Conservation (phyloP, 2,888 invertebrate genomes). For the Xiphydria camelus region DNA sequence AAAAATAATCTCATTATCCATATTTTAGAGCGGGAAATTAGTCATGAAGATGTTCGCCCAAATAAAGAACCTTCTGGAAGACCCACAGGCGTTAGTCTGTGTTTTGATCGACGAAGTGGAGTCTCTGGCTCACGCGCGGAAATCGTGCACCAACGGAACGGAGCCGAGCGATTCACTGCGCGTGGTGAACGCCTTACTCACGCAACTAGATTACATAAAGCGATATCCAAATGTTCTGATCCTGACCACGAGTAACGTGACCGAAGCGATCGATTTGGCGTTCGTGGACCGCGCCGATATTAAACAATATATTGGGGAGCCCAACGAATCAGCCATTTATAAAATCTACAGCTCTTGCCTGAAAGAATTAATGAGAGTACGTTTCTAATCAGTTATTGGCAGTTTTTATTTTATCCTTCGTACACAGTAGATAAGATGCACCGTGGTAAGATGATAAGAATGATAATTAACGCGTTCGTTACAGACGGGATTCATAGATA, state of each 20-base stretch:
- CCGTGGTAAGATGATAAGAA: too few species aligned
- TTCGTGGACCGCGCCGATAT: constrained; percentile 97
- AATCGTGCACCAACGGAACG: constrained; percentile 70
- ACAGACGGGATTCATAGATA: constrained; percentile 52
- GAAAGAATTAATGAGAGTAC: constrained; percentile 77
- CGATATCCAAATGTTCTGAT: constrained; percentile 88
- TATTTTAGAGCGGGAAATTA: constrained; percentile 86
- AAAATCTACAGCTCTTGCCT: constrained; percentile 83
- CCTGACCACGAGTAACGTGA: constrained; percentile 93
- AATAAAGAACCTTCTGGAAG: constrained; percentile 78
- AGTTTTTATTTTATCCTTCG: too few species aligned
- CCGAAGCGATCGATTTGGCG: constrained; percentile 90
- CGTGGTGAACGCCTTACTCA: constrained; percentile 94
- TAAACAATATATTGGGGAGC: constrained; percentile 85
- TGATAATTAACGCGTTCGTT: too few species aligned
- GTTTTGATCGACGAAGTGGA: constrained; percentile 97
- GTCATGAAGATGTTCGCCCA: constrained; percentile 90
- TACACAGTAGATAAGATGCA: too few species aligned
- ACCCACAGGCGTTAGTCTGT: constrained; percentile 77
- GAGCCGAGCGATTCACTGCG: constrained; percentile 96
- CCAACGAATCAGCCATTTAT: constrained; percentile 77
- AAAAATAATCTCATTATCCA: background rate
- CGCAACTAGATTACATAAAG: constrained; percentile 89
- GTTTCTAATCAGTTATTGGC: too few species aligned
- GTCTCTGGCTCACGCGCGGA: constrained; percentile 87